A percentile compares a stretch with the other conserved stretches of the same genome.
Evolutionary conservation across 1,140 invertebrate genomes (phyloP).

Genomic region (Battus philenor): DNA sequence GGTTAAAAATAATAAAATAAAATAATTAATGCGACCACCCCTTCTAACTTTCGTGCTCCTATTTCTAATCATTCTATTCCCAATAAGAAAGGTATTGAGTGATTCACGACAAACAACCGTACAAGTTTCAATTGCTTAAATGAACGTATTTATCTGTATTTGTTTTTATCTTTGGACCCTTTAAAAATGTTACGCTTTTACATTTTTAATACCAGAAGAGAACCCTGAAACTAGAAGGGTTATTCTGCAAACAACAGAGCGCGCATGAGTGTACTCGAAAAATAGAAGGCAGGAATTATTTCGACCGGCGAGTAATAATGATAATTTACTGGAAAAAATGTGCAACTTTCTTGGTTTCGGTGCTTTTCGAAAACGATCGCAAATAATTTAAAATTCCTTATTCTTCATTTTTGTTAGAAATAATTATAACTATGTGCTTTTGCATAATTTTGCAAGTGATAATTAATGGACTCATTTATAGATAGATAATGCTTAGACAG

Average conservation of each 20-base stretch:
- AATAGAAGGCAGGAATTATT: constrained; percentile 22
- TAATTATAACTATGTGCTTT: no score
- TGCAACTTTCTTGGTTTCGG: background rate
- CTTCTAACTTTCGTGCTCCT: no score
- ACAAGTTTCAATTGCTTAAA: no score
- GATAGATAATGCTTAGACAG: no score
- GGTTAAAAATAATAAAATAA: no score
- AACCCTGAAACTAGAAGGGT: constrained; percentile 25
- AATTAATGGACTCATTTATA: no score
- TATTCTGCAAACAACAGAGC: constrained; percentile 26
- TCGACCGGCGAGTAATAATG: constrained; percentile 19
- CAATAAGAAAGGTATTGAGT: no score
- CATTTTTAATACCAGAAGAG: constrained; percentile 19
- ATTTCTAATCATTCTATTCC: no score
- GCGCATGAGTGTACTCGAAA: constrained; percentile 25
- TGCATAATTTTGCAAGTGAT: no score
- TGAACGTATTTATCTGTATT: constrained; percentile 5
- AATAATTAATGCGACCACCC: no score
- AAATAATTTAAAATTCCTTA: background rate
- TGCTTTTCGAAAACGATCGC: background rate
- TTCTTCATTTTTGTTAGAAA: background rate
- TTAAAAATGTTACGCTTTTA: constrained; percentile 16
- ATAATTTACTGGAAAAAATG: constrained; percentile 20
- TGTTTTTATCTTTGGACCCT: constrained; percentile 5
- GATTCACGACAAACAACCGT: no score